Base-by-base conservation (phyloP, 2,888 invertebrate genomes). In the Amphiduros pacificus region DNA sequence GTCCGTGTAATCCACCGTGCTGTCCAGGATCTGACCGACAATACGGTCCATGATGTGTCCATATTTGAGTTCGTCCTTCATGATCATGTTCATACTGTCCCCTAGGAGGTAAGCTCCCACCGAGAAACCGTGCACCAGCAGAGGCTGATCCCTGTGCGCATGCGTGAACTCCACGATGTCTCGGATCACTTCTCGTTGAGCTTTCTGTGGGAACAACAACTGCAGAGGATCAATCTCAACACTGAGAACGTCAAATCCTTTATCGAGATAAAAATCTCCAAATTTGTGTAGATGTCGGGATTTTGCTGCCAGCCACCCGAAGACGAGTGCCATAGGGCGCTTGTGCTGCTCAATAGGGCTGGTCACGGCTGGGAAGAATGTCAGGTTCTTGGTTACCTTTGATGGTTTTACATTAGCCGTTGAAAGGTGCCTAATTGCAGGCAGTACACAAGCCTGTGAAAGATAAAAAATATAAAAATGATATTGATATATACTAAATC, bases 41-140 rank as follows among this genome's bases (percentile, higher is more conserved):
- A 94, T 73, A 26, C 81, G 70, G 17, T 75, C 62, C n/a, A 76
- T 63, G 1, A 84, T 64, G 27, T 68, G 70, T 0, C 63, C 77
- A 60, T 89, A 86, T 20, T 85, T 83, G 69, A 86, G 68, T 62
- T 80, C 68, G 2, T 76, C 85, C 61, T 87, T 82, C 53, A 90
- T 76, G 52, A 72, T 68, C 32, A 84, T 85, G 14, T 11, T 14
- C 71, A 91, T 86, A 60, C 89, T 88, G 83, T 95, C 94, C 24
- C 93, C 92, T 89, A 91, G 91, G 73, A 93, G 84, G 82, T 94
- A 94, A 0, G 90, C 94, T 2, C 90, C 94, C 0, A 94, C 92
- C 0, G 94, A 94, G 83, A 94, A 94, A 1, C 93, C 94, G 82
- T 95, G 94, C 36, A 94, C 80, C 41, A 93, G 83, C 64, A 93